phyloP scores from a whole-genome alignment of 2,113 vertebrate species.

The Microcebus jonahi region DNA sequence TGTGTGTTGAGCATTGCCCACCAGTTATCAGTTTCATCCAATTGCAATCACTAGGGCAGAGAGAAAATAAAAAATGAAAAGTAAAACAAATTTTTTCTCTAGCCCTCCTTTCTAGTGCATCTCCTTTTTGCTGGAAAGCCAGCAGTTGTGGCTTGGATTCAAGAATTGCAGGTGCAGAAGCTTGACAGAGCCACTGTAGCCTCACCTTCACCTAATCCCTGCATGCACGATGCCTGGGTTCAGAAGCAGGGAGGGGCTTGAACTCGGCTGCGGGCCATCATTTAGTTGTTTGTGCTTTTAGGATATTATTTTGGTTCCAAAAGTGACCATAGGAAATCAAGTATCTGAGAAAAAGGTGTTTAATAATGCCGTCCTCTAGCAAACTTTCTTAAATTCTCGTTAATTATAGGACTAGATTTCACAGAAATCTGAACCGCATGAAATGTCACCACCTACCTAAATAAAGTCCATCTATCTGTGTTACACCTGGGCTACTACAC shows the following conservation, averaged over 20 bases:
- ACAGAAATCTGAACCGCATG: neutral
- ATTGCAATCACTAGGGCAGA: neutral
- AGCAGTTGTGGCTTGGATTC: slow-evolving; percentile 61
- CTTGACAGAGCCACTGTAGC: neutral
- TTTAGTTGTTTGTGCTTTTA: slow-evolving; percentile 11
- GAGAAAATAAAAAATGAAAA: slow-evolving; percentile 13
- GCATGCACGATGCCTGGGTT: neutral
- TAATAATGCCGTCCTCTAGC: neutral
- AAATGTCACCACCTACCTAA: neutral
- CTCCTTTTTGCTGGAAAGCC: slow-evolving; percentile 26
- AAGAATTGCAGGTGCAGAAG: slow-evolving; percentile 78
- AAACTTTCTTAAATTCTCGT: neutral
- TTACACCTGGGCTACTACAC: neutral
- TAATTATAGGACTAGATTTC: slow-evolving; percentile 25
- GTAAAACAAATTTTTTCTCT: neutral
- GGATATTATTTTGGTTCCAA: neutral
- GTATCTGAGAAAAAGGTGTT: neutral
- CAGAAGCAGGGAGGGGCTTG: neutral
- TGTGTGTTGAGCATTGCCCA: accelerated
- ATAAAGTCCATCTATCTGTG: neutral
- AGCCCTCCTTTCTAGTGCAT: slow-evolving; percentile 23
- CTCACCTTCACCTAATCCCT: neutral
- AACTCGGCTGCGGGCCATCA: neutral
- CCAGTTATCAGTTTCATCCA: neutral
- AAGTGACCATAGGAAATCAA: neutral